Base-by-base conservation (phyloP, 2,797 vertebrate species). In the Notolabrus celidotus region DNA sequence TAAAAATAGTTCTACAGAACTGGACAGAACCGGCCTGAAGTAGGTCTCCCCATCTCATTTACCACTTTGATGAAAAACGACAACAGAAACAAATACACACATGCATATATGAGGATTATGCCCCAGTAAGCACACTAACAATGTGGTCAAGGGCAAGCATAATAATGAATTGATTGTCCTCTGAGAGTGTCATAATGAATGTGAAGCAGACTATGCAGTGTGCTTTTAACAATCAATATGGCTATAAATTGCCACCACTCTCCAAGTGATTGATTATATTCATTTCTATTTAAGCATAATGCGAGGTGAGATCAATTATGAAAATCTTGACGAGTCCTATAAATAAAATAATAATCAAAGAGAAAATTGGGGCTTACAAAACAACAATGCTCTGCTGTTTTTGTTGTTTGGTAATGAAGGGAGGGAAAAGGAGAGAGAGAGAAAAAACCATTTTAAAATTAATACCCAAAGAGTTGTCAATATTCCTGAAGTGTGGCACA, bases 401-500 rank as follows among this genome's bases (percentile, higher is more conserved):
- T 16, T 46, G 65, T 45, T 51, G n/a, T 59, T 69, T 60, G 14
- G 12, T 65, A 59, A 67, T 15, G 15, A 31, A 47, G 17, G 20
- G 15, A 41, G 20, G n/a, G n/a, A n/a, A n/a, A n/a, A n/a, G n/a
- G n/a, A 19, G 53, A 10, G 39, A 8, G 5, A 23, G 43, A 87
- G 79, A 84, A 81, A 83, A 88, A 46, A 74, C 31, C 79, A 74
- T 86, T 89, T 86, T 82, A 68, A 84, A 94, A 94, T 92, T 87
- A 80, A 91, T 94, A 92, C 91, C 88, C 87, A 89, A 93, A 92
- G 87, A 89, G 82, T 87, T 92, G 90, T 93, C 93, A 93, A 93
- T 94, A 94, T 91, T 94, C 89, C 89, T 92, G 90, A 94, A 93
- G 85, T 92, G 88, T 78, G 90, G 88, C 87, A 87, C 89, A 92